Evolutionary conservation across 53 echinoderm and acorn worm genomes (phyloP).

Genomic region (Actinopyga echinites): DNA sequence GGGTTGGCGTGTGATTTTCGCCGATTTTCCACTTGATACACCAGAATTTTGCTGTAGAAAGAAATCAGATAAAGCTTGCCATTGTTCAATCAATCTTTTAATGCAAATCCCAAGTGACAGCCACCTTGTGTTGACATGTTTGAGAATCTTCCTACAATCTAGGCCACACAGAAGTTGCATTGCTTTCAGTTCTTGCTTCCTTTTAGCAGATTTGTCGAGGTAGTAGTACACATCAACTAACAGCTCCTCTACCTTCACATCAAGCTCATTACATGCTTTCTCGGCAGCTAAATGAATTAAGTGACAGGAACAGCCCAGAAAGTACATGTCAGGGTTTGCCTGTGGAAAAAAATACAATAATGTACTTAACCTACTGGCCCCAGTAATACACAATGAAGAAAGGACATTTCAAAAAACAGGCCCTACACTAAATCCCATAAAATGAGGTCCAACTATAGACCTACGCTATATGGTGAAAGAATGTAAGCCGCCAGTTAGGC

Average conservation of each 20-base stretch:
- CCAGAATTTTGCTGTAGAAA: background rate
- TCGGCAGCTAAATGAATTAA: constrained; percentile 15
- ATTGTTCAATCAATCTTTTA: background rate
- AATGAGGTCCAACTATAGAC: too few relatives aligned
- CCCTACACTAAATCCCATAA: too few relatives aligned
- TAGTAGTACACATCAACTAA: constrained; percentile 17
- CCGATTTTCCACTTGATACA: background rate
- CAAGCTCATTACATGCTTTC: background rate
- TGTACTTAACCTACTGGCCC: too few relatives aligned
- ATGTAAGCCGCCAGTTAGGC: too few relatives aligned
- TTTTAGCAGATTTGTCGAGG: constrained; percentile 31
- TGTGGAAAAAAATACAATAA: constrained; percentile 15
- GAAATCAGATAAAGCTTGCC: background rate
- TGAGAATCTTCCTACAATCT: background rate
- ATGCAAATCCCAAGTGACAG: constrained; percentile 3
- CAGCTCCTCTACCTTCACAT: constrained; percentile 10
- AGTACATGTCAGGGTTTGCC: background rate
- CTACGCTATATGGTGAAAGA: too few relatives aligned
- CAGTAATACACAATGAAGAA: too few relatives aligned
- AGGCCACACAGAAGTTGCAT: background rate
- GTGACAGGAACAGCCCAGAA: constrained; percentile 26
- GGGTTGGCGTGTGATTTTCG: too few relatives aligned
- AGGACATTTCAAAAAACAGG: too few relatives aligned
- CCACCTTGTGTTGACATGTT: constrained; percentile 15
- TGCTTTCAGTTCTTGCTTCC: constrained; percentile 9